These are phyloP conservation scores for Sarcophaga carnaria DNA, from an alignment of 2,888 invertebrate species.

Conservation along the genomic window DNA sequence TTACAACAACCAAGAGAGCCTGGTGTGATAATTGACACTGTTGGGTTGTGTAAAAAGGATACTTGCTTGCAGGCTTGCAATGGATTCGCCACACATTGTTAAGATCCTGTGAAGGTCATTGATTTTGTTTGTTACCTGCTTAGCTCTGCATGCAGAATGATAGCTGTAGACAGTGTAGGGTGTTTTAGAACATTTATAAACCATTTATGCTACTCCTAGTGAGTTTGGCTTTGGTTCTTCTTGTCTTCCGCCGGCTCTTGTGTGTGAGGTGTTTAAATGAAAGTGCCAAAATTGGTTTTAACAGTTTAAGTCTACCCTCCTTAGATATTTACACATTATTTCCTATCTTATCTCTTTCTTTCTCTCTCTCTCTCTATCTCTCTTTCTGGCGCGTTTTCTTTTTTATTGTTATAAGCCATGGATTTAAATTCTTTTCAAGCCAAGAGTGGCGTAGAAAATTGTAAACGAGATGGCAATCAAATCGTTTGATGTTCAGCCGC, in stretches of 20 bases:
- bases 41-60: constrained; percentile 68
- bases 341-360: constrained; percentile 11
- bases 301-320: constrained; percentile 72
- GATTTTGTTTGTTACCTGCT: constrained; percentile 48
- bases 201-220: constrained; percentile 66
- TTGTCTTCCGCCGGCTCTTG: neutral
- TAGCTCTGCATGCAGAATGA: neutral
- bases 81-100: constrained; percentile 78
- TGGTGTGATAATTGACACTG: constrained; percentile 77
- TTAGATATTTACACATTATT: constrained; percentile 47
- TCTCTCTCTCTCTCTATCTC: neutral
- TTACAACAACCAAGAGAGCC: neutral
- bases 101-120: constrained; percentile 66
- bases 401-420: neutral
- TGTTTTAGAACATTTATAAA: constrained; percentile 63
- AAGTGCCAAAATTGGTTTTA: constrained; percentile 71
- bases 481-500: constrained; percentile 74
- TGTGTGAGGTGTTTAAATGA: constrained; percentile 75
- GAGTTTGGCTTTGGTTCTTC: constrained; percentile 19
- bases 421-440: constrained; percentile 39
- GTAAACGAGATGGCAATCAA: constrained; percentile 74
- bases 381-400: constrained; percentile 30
- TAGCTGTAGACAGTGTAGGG: constrained; percentile 37
- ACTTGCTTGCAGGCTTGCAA: constrained; percentile 29
- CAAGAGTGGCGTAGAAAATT: constrained; percentile 76